Base-by-base conservation (phyloP, 2,888 invertebrate species). In the Parnassius mnemosyne region DNA sequence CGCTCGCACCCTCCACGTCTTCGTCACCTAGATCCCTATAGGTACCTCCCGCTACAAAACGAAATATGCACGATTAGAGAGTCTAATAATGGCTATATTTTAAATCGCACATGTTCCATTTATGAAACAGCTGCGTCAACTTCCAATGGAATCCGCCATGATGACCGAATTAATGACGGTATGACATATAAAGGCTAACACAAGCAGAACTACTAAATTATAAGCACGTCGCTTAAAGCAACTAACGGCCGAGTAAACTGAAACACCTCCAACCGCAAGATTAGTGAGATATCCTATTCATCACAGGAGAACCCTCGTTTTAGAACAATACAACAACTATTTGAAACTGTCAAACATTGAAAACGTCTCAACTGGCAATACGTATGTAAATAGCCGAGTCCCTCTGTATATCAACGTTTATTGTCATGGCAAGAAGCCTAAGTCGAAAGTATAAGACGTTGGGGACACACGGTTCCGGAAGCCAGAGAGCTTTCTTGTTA, bases 321-420 rank as follows among this genome's bases (percentile, higher is more conserved):
- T 65, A 65, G 66, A 76, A 73, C 78, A 76, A 74, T 73, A 79
- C 74, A 65, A 73, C 74, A 74, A 81, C 77, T 74, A 76, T 82
- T 81, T 69, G 69, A 75, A 83, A 87, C 88, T 89, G 90, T 89
- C 89, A 89, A 89, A 88, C 84, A 86, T 83, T 87, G 81, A 76
- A 79, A 81, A 76, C 78, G 74, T 76, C 78, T 76, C 71, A 65
- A 68, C 62, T 65, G 70, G 79, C 79, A 80, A 84, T 87, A 79
- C 80, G 78, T 85, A 89, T 89, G 87, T 80, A 83, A 89, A 90
- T 89, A 80, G 73, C 65, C 76, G 72, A 74, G 49, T 75, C 66
- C 58, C 62, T 57, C 60, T 58, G 63, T 64, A 69, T 75, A 74
- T 75, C 69, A 68, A 78, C 73, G 80, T 87, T 89, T 89, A 90